These are phyloP conservation scores for Dioctria linearis DNA, from an alignment of 2,888 invertebrate species.

Conservation along the genomic window DNA sequence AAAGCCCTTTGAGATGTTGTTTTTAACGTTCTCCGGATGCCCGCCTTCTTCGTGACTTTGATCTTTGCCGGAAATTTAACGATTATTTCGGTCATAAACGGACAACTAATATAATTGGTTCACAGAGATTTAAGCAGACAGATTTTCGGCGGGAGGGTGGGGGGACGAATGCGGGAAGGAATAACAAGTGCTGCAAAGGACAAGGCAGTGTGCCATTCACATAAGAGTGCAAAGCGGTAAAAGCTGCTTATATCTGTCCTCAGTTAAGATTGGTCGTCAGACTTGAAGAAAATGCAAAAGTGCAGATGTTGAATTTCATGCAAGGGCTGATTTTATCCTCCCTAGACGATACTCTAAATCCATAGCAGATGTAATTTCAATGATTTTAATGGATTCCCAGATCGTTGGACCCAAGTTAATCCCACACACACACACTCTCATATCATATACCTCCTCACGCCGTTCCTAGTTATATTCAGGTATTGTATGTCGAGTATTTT, in stretches of 20 bases:
- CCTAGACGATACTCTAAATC: constrained; percentile 12
- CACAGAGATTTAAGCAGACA: not conserved
- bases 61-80: constrained; percentile 21
- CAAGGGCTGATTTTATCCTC: constrained; percentile 24
- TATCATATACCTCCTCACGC: not conserved
- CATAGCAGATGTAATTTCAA: constrained; percentile 56
- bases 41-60: not conserved
- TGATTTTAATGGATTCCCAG: constrained; percentile 56
- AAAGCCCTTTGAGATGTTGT: not conserved
- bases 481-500: not conserved
- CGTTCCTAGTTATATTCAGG: not conserved
- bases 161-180: not conserved
- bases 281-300: constrained; percentile 15
- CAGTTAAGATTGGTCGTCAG: constrained; percentile 32
- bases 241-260: constrained; percentile 27
- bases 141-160: no score
- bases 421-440: constrained; percentile 15
- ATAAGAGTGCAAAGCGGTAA: constrained; percentile 9
- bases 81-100: constrained; percentile 32
- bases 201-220: not conserved
- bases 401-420: constrained; percentile 5
- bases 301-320: constrained; percentile 26
- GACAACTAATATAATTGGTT: constrained; percentile 33
- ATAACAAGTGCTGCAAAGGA: not conserved
- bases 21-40: not conserved